Base-by-base conservation (phyloP, 2,888 invertebrate genomes). In the Nipponacmea schrenckii region DNA sequence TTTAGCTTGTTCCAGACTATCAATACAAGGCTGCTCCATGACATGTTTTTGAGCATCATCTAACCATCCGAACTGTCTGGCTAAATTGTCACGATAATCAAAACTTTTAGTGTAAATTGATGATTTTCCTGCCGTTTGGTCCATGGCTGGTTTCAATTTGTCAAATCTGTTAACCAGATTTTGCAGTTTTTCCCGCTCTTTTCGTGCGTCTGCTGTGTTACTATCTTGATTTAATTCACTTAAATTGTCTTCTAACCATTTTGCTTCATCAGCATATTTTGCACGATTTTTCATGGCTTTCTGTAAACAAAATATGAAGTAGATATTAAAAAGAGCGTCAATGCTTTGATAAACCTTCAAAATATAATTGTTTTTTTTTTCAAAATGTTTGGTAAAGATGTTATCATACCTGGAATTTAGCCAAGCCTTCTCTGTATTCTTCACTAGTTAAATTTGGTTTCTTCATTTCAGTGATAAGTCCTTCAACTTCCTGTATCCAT, bases 401-500 rank as follows among this genome's bases (percentile, higher is more conserved):
- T 39, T 39, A 8, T 39, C 39, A 39, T 74, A 88, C 88, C 84
- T 87, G 84, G 91, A 97, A 97, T 83, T 94, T 93, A 46, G 93
- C 93, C 90, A 96, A 95, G 88, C 96, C 94, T 74, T 93, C 92
- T 86, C 97, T 96, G 87, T 97, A 97, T 79, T 96, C 95, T 85
- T 96, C 95, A 84, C 94, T 92, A 24, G 94, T 93, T 77, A 94
- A 93, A 0, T 95, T 93, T 86, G 96, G 95, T 74, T 94, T 92
- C 14, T 95, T 93, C 79, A 97, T 94, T 77, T 93, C 94, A 82
- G 94, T 93, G 85, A 97, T 92, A 15, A 94, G 94, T 71, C 91
- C 91, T 85, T 96, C 96, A 0, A 97, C 95, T 63, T 93, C 92
- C 81, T 95, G 94, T 95, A 97, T 96, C 97, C 97, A 97, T 48